Percentiles rank a stretch among this genome's conserved stretches.
Evolutionary conservation across 2,113 vertebrate genomes (phyloP).

Genomic region (Nycticryphes semicollaris): DNA sequence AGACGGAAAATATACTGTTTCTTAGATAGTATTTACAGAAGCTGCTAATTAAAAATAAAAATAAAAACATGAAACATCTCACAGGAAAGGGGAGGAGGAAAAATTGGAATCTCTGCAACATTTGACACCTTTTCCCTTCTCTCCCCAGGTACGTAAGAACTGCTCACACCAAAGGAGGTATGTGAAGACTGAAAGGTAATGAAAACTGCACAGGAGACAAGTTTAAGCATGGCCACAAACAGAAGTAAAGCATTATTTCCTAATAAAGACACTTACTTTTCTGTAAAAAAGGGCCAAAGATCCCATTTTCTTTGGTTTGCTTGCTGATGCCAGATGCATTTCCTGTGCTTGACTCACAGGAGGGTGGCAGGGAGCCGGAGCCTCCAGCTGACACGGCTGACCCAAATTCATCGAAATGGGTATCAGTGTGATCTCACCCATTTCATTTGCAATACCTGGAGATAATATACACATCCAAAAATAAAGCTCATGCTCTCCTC

Average conservation of each 20-base stretch:
- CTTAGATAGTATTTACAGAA: not conserved
- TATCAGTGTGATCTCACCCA: constrained; percentile 82
- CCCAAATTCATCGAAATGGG: constrained; percentile 76
- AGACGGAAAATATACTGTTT: not conserved
- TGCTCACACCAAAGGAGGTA: not conserved
- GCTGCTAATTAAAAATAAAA: not conserved
- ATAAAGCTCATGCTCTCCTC: not conserved
- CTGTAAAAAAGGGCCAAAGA: constrained; percentile 96
- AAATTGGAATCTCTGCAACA: not conserved
- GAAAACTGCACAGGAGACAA: not conserved
- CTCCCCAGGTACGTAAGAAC: not conserved
- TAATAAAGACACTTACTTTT: constrained; percentile 77
- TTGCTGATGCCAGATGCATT: not conserved
- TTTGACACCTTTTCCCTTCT: not conserved
- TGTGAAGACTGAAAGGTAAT: accelerated
- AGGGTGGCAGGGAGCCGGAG: constrained; percentile 53
- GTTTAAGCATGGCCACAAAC: accelerated
- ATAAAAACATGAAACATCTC: not conserved
- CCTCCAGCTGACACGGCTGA: constrained; percentile 69
- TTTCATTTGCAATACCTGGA: constrained; percentile 81
- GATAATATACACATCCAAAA: not conserved
- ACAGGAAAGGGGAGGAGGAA: not conserved
- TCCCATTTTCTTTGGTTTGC: constrained; percentile 85
- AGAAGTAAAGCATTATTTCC: accelerated
- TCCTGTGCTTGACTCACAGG: constrained; percentile 54